Evolutionary conservation across 2,888 invertebrate species (phyloP), one percentile per base, ranked within the genome.

Genomic region (Dolomedes plantarius): DNA sequence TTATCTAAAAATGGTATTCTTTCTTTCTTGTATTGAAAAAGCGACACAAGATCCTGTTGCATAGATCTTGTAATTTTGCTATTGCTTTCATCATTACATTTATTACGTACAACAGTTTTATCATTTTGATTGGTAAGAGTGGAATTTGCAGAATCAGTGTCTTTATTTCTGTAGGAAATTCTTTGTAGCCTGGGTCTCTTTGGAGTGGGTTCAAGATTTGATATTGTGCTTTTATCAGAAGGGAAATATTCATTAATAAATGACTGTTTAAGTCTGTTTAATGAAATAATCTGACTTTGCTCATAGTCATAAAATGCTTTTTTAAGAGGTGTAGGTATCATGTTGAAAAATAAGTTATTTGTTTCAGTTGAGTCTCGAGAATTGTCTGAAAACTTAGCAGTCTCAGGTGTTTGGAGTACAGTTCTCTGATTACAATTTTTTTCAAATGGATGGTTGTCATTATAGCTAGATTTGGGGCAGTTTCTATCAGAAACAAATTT

Each of bases 191-290:
- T n/a, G n/a, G n/a, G n/a, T 16, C 41, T 36, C n/a, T 32, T n/a
- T 9, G 56, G 0, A 19, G 56, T 13, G 19, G 0, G n/a, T 6
- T 16, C 13, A 69, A 13, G 16, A 6, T 28, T 13, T 64, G 36
- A 36, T 36, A 36, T 7, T 9, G 11, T 23, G 65, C 16, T 39
- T 6, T 46, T 6, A 9, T 46, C n/a, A 16, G 46, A 56, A 9
- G 50, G 62, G 13, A 71, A 78, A 29, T 64, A 71, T 27, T 31
- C 27, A 41, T 69, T 78, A 13, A 78, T 27, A 39, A 67, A 78
- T 5, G 78, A 62, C 19, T 78, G 71, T 28, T 78, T 78, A 19
- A 78, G 29, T 39, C 11, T 71, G 64, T 78, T 71, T n/a, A 71
- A 13, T 6, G 41, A 27, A n/a, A 9, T 19, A 36, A 71, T 64